Conservation (phyloP, 2,113 vertebrate species). For the Melanotaenia duboulayi region DNA sequence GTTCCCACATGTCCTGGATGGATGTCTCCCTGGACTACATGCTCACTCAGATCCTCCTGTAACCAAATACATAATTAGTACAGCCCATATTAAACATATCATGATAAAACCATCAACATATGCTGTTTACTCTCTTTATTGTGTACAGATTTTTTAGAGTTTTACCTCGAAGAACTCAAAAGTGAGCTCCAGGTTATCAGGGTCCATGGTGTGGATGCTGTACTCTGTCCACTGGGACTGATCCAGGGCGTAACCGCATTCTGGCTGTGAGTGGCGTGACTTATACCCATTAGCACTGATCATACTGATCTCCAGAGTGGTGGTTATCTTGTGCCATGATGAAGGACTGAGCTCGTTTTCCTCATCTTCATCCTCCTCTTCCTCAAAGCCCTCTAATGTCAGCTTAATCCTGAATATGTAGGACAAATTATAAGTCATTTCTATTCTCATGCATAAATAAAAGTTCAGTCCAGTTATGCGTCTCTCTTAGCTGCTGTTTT, state of each 20-base stretch:
- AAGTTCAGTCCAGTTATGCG: neutral
- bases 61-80: constrained; percentile 22
- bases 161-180: constrained; percentile 99
- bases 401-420: constrained; percentile 82
- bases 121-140: neutral
- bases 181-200: constrained; percentile 94
- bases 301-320: constrained; percentile 89
- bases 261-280: constrained; percentile 93
- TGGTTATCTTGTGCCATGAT: constrained; percentile 87
- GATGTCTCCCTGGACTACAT: constrained; percentile 88
- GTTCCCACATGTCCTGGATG: constrained; percentile 91
- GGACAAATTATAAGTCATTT: neutral
- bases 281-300: constrained; percentile 89
- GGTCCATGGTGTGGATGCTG: constrained; percentile 96
- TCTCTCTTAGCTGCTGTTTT: neutral
- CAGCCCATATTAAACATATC: too few species aligned
- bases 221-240: constrained; percentile 92
- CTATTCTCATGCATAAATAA: neutral
- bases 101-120: neutral
- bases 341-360: constrained; percentile 79
- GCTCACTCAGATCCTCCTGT: constrained; percentile 92
- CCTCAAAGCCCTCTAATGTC: constrained; percentile 92
- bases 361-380: constrained; percentile 88
- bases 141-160: neutral
- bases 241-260: constrained; percentile 93